Percentiles rank a stretch among this genome's conserved stretches.
phyloP scores from a whole-genome alignment of 37 sponge, comb jelly and placozoan species.

The Crambe crambe region DNA sequence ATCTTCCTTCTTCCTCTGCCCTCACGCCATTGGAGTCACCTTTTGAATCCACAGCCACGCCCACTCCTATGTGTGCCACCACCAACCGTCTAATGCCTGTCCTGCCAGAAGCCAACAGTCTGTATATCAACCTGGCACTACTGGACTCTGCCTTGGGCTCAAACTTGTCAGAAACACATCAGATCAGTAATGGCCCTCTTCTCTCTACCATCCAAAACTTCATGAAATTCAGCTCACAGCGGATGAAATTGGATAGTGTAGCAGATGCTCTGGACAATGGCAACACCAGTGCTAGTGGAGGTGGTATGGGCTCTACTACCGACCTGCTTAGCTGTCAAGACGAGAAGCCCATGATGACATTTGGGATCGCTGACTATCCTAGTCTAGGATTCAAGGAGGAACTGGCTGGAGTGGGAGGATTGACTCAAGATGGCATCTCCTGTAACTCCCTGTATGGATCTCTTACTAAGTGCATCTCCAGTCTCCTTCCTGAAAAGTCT shows the following conservation, averaged over 20 bases:
- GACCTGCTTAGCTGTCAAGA: constrained; percentile 37
- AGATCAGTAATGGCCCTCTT: constrained; percentile 24
- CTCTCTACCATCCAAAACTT: constrained; percentile 30
- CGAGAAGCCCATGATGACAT: constrained; percentile 67
- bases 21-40: constrained; percentile 74
- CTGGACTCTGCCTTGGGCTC: constrained; percentile 61
- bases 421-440: background rate
- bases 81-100: constrained; percentile 61
- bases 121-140: constrained; percentile 60
- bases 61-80: constrained; percentile 56
- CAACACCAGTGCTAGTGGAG: too few relatives aligned
- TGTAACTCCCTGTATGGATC: constrained; percentile 23
- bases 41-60: constrained; percentile 47
- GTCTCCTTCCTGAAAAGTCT: background rate
- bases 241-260: constrained; percentile 60
- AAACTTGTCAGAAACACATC: constrained; percentile 33
- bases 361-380: constrained; percentile 61
- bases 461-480: constrained; percentile 7
- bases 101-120: constrained; percentile 70
- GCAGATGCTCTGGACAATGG: constrained; percentile 6
- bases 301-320: background rate
- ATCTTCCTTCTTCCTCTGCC: constrained; percentile 13
- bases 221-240: constrained; percentile 5
- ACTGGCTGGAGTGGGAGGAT: background rate
- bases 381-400: constrained; percentile 63